These are phyloP conservation scores for Sparidentex hasta DNA, from an alignment of 2,797 vertebrate genomes.

Conservation along the genomic window DNA sequence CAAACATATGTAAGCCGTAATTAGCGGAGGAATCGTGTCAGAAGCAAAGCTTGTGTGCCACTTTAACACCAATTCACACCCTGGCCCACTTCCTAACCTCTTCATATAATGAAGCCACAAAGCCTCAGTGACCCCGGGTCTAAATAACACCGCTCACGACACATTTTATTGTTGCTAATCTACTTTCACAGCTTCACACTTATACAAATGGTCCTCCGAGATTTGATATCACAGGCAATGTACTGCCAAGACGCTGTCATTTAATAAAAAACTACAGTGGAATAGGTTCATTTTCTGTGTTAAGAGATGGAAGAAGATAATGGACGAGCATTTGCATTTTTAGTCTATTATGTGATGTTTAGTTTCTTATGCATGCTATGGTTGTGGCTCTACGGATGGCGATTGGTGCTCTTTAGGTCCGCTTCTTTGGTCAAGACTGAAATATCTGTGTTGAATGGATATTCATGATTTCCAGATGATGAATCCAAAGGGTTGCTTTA, in stretches of 20 bases:
- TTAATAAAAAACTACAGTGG: not conserved
- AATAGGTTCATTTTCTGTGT: not conserved
- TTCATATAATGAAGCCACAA: slow-evolving; percentile 6
- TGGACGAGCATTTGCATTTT: not conserved
- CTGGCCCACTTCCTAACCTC: not conserved
- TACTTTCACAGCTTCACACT: slow-evolving; percentile 6
- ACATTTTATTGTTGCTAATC: not conserved
- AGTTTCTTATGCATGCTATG: not conserved
- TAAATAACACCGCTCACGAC: not conserved
- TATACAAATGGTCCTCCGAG: not conserved
- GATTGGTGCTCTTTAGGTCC: not conserved
- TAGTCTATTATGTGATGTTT: not conserved
- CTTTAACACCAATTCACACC: slow-evolving; percentile 37
- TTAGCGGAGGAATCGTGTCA: slow-evolving; percentile 22
- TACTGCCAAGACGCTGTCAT: not conserved
- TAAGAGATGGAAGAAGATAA: not conserved
- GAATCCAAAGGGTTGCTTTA: not conserved
- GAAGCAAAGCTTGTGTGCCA: slow-evolving; percentile 26
- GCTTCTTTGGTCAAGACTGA: not conserved
- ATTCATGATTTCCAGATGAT: not conserved
- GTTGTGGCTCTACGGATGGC: not conserved
- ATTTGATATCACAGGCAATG: slow-evolving; percentile 2
- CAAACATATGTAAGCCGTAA: not conserved
- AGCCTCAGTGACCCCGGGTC: not conserved
- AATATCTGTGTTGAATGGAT: not conserved